Percentiles rank a stretch among this genome's conserved stretches.
Evolutionary conservation across 1,140 invertebrate species (phyloP).

Genomic region (Hermetia illucens): DNA sequence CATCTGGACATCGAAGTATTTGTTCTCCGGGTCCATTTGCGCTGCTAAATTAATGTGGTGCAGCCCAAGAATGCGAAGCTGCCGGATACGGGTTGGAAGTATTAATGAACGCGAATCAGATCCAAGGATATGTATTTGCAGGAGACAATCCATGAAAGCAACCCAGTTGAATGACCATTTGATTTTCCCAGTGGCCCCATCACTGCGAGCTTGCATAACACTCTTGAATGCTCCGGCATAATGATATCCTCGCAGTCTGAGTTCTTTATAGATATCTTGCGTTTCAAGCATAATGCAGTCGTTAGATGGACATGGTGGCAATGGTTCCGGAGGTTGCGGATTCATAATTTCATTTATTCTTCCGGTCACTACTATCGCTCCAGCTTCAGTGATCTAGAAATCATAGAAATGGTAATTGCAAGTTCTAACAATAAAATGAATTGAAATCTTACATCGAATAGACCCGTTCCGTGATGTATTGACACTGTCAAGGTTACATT

Average conservation of each 20-base stretch:
- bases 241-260: slow-evolving; percentile 80
- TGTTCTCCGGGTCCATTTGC: slow-evolving; percentile 24
- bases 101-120: slow-evolving; percentile 59
- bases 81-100: slow-evolving; percentile 73
- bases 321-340: slow-evolving; percentile 30
- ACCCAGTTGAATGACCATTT: slow-evolving; percentile 75
- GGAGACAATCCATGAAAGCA: slow-evolving; percentile 82
- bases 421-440: background rate
- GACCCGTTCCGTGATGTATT: slow-evolving; percentile 66
- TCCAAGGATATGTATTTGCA: slow-evolving; percentile 71
- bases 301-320: slow-evolving; percentile 30
- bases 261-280: slow-evolving; percentile 84
- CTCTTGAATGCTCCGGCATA: slow-evolving; percentile 39
- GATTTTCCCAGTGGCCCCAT: slow-evolving; percentile 36
- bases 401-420: slow-evolving; percentile 7
- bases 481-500: slow-evolving; percentile 62
- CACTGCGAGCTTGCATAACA: slow-evolving; percentile 25
- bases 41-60: slow-evolving; percentile 39
- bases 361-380: slow-evolving; percentile 63
- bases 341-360: slow-evolving; percentile 40
- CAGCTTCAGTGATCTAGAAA: slow-evolving; percentile 53
- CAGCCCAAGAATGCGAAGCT: slow-evolving; percentile 61
- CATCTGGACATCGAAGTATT: slow-evolving; percentile 25
- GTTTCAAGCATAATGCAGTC: slow-evolving; percentile 35
- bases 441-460: slow-evolving; percentile 51